Evolutionary conservation across 2,797 vertebrate species (phyloP), one percentile per base, ranked within the genome.

Genomic region (Sebastes wilsoni): DNA sequence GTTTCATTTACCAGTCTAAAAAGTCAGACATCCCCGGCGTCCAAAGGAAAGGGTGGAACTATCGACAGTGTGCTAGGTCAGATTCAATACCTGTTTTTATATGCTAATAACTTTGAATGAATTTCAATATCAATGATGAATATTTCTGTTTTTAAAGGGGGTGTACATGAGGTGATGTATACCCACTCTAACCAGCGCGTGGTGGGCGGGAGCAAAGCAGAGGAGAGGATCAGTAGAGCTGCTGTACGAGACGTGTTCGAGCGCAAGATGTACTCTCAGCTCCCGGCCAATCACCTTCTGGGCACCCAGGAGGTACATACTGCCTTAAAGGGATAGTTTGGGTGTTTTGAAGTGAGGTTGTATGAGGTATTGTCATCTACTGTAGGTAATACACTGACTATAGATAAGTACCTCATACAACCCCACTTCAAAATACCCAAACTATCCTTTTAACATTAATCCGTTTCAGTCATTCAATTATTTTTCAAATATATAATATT

Each of bases 151-250:
- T 46, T 79, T 69, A 52, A 74, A 99, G 98, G 93, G 77, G 96
- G 94, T 2, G 96, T 99, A 83, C 93, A 91, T 61, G 97, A 97
- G 85, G 97, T 99, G 90, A 94, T 90, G 13, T 97, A 97, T 68
- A 95, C 96, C 75, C 98, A 99, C 89, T 99, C 98, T 27, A 99
- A 99, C 93, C 98, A 99, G 94, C 95, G 91, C 0, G 96, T 99
- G 64, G 97, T 99, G 77, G 98, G 98, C 54, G 96, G 97, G 5
- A 99, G 98, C 96, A 97, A 95, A 94, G 97, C 97, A 12, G 98
- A 99, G 92, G 97, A 97, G 93, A 93, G 75, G 60, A 96, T 99
- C 95, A 98, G 97, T 80, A 94, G 93, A 18, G 97, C 97, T 72
- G 98, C 98, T 0, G 88, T 96, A 2, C 91, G 93, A 59, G 97